phyloP scores from a whole-genome alignment of 2,113 vertebrate species.

The Microcebus jonahi region DNA sequence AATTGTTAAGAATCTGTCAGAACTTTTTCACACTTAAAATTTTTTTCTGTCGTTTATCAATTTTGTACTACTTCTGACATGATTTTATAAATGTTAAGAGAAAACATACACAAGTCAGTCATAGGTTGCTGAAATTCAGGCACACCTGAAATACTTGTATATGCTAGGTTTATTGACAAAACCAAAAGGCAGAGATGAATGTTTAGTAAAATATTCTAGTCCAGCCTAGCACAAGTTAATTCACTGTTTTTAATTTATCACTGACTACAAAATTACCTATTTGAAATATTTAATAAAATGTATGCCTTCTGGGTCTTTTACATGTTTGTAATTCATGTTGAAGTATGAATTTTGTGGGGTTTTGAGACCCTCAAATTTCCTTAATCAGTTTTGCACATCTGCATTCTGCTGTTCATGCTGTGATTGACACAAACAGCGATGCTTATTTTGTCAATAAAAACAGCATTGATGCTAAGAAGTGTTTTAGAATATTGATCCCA shows the following conservation, averaged over 20 bases:
- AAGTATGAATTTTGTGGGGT: neutral
- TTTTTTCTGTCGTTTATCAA: neutral
- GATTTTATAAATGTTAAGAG: neutral
- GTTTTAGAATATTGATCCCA: constrained; percentile 68
- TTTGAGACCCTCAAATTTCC: neutral
- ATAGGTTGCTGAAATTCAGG: neutral
- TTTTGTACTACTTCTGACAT: neutral
- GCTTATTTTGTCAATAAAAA: constrained; percentile 47
- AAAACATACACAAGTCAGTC: neutral
- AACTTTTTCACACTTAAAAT: neutral
- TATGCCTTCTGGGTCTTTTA: neutral
- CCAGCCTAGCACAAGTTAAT: neutral
- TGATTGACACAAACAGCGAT: neutral
- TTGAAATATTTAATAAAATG: constrained; percentile 9
- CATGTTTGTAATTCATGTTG: neutral
- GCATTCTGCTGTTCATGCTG: neutral
- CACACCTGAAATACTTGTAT: neutral
- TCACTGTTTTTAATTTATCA: constrained; percentile 19
- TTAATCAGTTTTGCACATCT: constrained; percentile 49
- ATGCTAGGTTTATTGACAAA: neutral
- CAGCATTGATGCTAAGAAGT: neutral
- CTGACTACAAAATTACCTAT: neutral
- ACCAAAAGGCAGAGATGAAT: neutral
- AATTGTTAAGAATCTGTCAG: neutral
- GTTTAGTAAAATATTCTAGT: constrained; percentile 12